Base-by-base conservation (phyloP, 2,113 vertebrate species). In the Carollia perspicillata region DNA sequence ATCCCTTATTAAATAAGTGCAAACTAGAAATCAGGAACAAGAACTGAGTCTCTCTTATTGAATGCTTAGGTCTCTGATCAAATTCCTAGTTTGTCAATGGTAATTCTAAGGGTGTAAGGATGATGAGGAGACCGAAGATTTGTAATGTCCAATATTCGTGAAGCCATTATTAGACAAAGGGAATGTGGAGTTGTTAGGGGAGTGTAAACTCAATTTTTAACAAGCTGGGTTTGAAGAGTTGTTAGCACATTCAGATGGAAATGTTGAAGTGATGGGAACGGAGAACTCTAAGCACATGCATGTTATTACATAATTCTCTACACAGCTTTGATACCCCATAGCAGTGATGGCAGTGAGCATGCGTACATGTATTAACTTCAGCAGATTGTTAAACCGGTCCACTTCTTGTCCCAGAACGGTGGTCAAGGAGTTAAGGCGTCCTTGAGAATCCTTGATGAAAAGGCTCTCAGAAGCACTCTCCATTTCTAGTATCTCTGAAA, bases 321-420 rank as follows among this genome's bases (percentile, higher is more conserved):
- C 8, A 40, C 63, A 84, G 65, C 53, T 47, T 12, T 66, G 71
- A 13, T 55, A 85, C 6, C 22, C 30, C 47, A 4, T 0, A 51
- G 58, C 84, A 94, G 3, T 16, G 44, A 37, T 3, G 5, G 42
- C 53, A 33, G 11, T 33, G 40, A 77, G n/a, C 6, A 6, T 5
- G 42, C 96, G 51, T 97, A 99, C 98, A 75, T 98, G 97, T 22
- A 99, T 97, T 30, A 99, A 84, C 63, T 80, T 97, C 60, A 99
- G 98, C 80, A 99, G 97, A n/a, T 93, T 98, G 96, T 99, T 99
- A 93, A 99, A 99, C 26, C 98, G 98, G 95, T 99, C 98, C 49
- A 98, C 97, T 97, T 99, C 98, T 95, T 99, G 99, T 79, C 98
- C 98, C 74, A 99, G 97, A 30, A 99, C 98, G 0, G 98, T 99